A percentile compares a stretch with the other conserved stretches of the same genome.
These are phyloP conservation scores for Elegia similella DNA, from an alignment of 2,888 invertebrate species.

Conservation along the genomic window DNA sequence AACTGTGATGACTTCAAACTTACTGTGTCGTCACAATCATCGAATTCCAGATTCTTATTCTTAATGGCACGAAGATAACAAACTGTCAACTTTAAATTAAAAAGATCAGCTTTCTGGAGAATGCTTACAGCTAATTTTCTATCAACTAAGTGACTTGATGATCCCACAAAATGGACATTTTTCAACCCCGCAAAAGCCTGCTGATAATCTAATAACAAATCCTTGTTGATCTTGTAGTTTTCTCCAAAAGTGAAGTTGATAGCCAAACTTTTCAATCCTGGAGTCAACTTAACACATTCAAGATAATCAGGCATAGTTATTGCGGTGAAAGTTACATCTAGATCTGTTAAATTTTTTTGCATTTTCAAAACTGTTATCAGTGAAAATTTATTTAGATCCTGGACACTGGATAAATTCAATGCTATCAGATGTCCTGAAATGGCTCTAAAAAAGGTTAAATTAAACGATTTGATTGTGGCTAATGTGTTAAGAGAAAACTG, in stretches of 20 bases:
- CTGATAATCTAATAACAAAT: background rate
- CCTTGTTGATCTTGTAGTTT: background rate
- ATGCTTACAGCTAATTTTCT: background rate
- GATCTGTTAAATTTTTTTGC: background rate
- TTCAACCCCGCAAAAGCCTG: background rate
- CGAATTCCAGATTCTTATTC: background rate
- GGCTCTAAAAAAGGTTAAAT: background rate
- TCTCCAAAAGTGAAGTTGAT: background rate
- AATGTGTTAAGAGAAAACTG: background rate
- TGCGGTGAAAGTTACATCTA: background rate
- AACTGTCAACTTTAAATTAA: background rate
- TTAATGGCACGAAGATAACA: background rate
- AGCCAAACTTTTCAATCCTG: background rate
- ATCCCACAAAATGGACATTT: background rate
- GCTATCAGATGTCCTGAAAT: background rate
- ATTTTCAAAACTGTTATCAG: background rate
- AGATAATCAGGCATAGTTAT: background rate
- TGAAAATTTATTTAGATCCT: background rate
- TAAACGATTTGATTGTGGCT: background rate
- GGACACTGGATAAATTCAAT: background rate
- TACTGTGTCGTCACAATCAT: background rate
- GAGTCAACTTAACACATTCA: background rate
- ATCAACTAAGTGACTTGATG: background rate
- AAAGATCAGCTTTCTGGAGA: background rate
- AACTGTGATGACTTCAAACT: background rate